Percentiles rank a stretch among this genome's conserved stretches.
Conservation (phyloP, 2,797 vertebrate genomes). For the Danio choprae region DNA sequence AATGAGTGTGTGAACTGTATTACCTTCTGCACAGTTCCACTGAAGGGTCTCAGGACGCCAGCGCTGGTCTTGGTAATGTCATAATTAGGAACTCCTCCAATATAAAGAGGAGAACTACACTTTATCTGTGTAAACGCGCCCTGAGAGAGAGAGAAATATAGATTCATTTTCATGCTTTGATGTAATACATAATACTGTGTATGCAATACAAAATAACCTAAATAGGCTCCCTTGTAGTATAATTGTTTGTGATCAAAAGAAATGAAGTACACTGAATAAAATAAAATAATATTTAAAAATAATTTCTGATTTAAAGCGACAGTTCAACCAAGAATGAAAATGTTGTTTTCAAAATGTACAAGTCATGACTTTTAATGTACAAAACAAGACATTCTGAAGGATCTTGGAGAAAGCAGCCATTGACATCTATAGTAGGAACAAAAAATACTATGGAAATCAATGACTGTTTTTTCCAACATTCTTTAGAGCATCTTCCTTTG, state of each 20-base stretch:
- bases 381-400: too few species aligned
- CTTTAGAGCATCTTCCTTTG: too few species aligned
- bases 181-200: not conserved
- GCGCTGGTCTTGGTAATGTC: constrained; percentile 88
- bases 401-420: too few species aligned
- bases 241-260: not conserved
- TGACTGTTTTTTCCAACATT: too few species aligned
- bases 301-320: too few species aligned
- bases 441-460: too few species aligned
- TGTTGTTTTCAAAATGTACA: too few species aligned
- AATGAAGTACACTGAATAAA: not conserved
- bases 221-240: not conserved
- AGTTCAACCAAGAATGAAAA: too few species aligned
- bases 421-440: too few species aligned
- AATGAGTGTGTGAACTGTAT: not conserved
- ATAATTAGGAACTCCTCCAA: constrained; percentile 90
- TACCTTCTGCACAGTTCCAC: constrained; percentile 93
- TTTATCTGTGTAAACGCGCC: constrained; percentile 98
- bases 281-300: not conserved
- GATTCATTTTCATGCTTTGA: not conserved
- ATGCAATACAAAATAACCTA: not conserved
- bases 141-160: constrained; percentile 69
- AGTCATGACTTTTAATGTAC: too few species aligned
- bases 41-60: constrained; percentile 84
- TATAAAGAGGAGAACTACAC: constrained; percentile 91